A percentile compares a stretch with the other conserved stretches of the same genome.
Evolutionary conservation across 2,888 invertebrate genomes (phyloP).

Genomic region (Lepas anatifera): DNA sequence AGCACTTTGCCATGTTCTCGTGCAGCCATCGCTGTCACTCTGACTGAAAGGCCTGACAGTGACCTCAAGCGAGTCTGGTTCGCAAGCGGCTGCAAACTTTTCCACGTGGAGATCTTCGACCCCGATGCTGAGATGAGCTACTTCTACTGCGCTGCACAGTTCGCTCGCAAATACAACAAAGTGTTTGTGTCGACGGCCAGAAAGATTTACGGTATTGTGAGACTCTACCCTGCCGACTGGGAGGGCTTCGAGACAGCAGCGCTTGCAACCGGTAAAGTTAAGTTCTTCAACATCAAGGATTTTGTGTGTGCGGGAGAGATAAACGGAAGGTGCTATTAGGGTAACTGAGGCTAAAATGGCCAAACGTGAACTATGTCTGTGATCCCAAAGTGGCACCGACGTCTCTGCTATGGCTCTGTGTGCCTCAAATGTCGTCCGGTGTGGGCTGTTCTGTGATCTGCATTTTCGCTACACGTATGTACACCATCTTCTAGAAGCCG

Average conservation of each 20-base stretch:
- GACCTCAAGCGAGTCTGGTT: background rate
- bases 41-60: background rate
- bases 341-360: too few relatives aligned
- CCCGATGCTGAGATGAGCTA: background rate
- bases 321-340: background rate
- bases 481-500: too few relatives aligned
- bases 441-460: too few relatives aligned
- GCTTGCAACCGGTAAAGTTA: background rate
- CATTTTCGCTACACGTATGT: too few relatives aligned
- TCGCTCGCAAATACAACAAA: background rate
- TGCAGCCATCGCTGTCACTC: background rate
- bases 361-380: too few relatives aligned
- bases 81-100: background rate
- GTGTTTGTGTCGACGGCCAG: background rate
- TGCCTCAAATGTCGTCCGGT: too few relatives aligned
- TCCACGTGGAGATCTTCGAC: constrained; percentile 11
- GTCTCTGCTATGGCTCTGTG: too few relatives aligned
- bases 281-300: constrained; percentile 7
- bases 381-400: too few relatives aligned
- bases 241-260: background rate
- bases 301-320: background rate
- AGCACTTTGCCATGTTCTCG: background rate
- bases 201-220: background rate
- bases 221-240: background rate
- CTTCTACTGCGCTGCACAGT: background rate